Evolutionary conservation across 2,888 invertebrate species (phyloP).

Genomic region (Melanophora roralis): DNA sequence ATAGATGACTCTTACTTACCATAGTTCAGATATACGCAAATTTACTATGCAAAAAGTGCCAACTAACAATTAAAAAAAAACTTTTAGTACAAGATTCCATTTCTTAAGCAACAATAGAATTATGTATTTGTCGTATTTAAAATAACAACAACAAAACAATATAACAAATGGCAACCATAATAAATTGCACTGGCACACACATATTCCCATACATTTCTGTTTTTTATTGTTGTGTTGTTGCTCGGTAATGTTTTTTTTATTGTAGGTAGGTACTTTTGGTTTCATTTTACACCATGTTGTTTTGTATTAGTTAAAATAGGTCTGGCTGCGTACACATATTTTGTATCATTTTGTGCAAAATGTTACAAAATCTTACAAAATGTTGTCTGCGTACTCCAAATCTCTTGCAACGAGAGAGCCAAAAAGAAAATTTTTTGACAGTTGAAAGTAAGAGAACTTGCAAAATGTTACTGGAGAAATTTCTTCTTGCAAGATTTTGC

Average conservation of each 20-base stretch:
- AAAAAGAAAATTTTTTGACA: too few relatives aligned
- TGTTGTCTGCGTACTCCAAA: too few relatives aligned
- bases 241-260: not conserved
- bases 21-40: too few relatives aligned
- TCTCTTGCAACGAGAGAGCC: too few relatives aligned
- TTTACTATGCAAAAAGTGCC: not conserved
- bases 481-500: too few relatives aligned
- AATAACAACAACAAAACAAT: not conserved
- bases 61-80: not conserved
- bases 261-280: not conserved
- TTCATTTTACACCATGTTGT: not conserved
- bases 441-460: too few relatives aligned
- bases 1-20: too few relatives aligned
- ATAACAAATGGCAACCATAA: too few relatives aligned
- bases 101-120: not conserved
- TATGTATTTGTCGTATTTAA: not conserved
- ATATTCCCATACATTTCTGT: not conserved
- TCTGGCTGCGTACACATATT: too few relatives aligned
- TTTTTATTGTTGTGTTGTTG: not conserved
- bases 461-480: too few relatives aligned
- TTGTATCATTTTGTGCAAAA: too few relatives aligned
- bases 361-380: too few relatives aligned
- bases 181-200: not conserved
- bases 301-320: not conserved
- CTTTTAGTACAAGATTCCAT: not conserved